Conservation (phyloP, 2,113 vertebrate genomes). For the Gymnarchus niloticus region DNA sequence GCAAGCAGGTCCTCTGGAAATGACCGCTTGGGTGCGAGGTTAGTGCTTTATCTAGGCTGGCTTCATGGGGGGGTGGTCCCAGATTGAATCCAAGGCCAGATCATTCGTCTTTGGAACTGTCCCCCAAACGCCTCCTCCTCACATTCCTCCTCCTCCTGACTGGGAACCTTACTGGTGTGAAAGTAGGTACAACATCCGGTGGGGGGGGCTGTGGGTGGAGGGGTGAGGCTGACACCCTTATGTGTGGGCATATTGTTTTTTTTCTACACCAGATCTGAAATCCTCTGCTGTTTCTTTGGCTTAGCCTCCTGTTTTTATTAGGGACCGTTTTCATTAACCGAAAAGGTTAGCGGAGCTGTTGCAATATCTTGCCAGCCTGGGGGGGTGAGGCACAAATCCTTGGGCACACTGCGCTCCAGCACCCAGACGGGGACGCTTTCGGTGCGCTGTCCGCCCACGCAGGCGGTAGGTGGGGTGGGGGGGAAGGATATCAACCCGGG, state of each 20-base stretch:
- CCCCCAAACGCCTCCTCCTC: conserved; percentile 34
- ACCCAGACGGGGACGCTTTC: conserved; percentile 50
- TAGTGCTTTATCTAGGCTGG: not conserved
- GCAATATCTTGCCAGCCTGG: conserved; percentile 37
- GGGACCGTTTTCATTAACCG: conserved; percentile 56
- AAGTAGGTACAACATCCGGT: not conserved
- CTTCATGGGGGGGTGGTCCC: conserved; percentile 34
- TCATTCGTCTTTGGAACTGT: conserved; percentile 48
- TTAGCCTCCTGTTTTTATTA: conserved; percentile 55
- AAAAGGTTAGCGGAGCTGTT: conserved; percentile 59
- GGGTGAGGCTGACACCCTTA: not conserved
- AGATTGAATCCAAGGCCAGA: conserved; percentile 59
- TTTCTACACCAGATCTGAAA: not conserved
- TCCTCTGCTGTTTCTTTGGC: conserved; percentile 25
- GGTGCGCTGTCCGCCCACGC: conserved; percentile 46
- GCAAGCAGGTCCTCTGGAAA: not conserved
- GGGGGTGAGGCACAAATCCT: conserved; percentile 17
- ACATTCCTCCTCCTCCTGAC: conserved; percentile 34
- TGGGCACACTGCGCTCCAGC: conserved; percentile 21
- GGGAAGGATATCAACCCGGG: conserved; percentile 59
- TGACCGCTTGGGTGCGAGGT: not conserved
- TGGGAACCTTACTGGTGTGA: not conserved
- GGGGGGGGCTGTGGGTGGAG: not conserved
- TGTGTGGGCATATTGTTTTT: not conserved
- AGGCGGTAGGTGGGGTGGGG: conserved; percentile 29